Conservation (phyloP, 1,140 invertebrate genomes). For the Caligus rogercresseyi region DNA sequence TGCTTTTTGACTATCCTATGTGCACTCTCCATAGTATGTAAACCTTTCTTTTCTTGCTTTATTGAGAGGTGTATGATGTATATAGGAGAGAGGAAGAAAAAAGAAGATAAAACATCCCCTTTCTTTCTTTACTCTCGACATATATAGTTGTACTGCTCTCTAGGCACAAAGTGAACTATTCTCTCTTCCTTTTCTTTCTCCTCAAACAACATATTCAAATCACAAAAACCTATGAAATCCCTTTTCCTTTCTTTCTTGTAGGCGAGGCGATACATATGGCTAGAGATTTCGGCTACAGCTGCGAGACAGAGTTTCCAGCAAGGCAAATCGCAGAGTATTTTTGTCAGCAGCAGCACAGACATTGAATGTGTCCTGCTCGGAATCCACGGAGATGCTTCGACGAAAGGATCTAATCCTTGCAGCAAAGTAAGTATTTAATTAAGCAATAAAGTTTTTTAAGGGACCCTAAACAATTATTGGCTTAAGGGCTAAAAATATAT, state of each 20-base stretch:
- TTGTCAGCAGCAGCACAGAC: constrained; percentile 53
- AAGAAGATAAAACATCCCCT: too few species aligned
- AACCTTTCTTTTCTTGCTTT: too few species aligned
- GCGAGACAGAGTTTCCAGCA: constrained; percentile 95
- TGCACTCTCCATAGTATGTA: too few species aligned
- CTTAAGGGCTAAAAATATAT: too few species aligned
- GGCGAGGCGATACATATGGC: constrained; percentile 96
- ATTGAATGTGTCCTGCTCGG: constrained; percentile 36
- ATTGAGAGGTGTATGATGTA: too few species aligned
- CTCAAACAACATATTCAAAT: neutral
- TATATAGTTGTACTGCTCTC: neutral
- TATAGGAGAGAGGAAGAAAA: too few species aligned
- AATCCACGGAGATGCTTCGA: constrained; percentile 64
- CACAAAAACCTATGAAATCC: too few species aligned
- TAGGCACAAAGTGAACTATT: neutral
- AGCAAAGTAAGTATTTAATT: constrained; percentile 67
- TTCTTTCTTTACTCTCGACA: too few species aligned
- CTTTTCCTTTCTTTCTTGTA: constrained; percentile 29
- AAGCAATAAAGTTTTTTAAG: too few species aligned
- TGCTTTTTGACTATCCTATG: too few species aligned
- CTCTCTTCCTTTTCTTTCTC: neutral
- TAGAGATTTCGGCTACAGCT: constrained; percentile 91
- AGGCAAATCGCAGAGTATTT: constrained; percentile 89
- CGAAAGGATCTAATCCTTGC: constrained; percentile 80
- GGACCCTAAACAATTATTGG: too few species aligned